A percentile compares a stretch with the other conserved stretches of the same genome.
Conservation (phyloP, 2,888 invertebrate species). For the Oscheius sp. region DNA sequence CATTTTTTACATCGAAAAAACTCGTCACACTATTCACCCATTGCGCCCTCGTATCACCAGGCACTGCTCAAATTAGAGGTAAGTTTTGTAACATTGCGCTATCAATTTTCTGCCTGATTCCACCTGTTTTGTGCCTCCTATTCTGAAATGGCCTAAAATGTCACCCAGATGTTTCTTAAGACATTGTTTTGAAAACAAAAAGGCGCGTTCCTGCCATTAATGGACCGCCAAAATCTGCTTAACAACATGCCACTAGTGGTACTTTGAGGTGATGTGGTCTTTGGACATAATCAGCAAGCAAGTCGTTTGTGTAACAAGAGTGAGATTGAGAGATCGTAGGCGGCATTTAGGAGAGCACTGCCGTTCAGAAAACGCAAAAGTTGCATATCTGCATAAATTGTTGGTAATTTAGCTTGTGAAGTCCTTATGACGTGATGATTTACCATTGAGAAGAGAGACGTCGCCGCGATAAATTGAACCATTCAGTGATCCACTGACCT, state of each 20-base stretch:
- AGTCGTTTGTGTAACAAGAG: neutral
- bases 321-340: constrained; percentile 1
- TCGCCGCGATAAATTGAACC: no score
- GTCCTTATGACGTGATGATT: no score
- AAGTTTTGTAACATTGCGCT: constrained; percentile 6
- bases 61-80: constrained; percentile 69
- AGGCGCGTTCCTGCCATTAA: constrained; percentile 29
- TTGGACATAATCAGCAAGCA: constrained; percentile 21
- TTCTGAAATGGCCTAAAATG: constrained; percentile 24
- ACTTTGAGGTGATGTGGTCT: constrained; percentile 33
- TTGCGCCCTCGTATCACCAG: constrained; percentile 70
- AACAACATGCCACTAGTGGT: no score
- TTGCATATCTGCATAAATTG: constrained; percentile 13
- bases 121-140: neutral
- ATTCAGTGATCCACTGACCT: no score
- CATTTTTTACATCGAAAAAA: constrained; percentile 71
- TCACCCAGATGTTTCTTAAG: constrained; percentile 23
- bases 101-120: constrained; percentile 1
- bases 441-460: no score
- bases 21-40: constrained; percentile 71
- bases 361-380: constrained; percentile 10
- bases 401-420: neutral
- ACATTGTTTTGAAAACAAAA: constrained; percentile 40
- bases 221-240: no score
- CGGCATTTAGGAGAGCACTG: neutral